A percentile compares a stretch with the other conserved stretches of the same genome.
phyloP scores from a whole-genome alignment of 2,113 vertebrate species.

The Benthochromis sp. region DNA sequence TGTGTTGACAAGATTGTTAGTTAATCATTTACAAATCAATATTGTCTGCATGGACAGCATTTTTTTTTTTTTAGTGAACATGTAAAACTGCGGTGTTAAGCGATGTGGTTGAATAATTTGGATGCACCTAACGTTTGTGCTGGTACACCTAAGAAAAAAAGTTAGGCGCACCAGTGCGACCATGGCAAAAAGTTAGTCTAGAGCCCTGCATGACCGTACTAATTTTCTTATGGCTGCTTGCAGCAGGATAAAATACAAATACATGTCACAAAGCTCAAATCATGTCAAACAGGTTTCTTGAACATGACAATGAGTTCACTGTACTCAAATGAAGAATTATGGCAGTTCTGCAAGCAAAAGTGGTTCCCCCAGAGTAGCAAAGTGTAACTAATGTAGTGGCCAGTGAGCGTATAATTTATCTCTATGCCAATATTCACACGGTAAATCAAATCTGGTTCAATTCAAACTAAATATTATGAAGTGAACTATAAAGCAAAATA shows the following conservation, averaged over 20 bases:
- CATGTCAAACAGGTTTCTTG: neutral
- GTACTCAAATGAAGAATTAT: neutral
- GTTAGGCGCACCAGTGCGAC: accelerated
- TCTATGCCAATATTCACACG: neutral
- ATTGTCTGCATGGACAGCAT: neutral
- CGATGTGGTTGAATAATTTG: neutral
- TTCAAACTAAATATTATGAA: neutral
- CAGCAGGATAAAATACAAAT: neutral
- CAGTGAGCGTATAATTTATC: neutral
- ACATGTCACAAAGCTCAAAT: neutral
- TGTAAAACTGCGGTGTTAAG: neutral
- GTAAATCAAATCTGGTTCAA: neutral
- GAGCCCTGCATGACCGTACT: neutral
- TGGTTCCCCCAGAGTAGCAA: neutral
- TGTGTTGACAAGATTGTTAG: neutral
- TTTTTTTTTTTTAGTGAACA: neutral
- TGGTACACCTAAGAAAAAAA: neutral
- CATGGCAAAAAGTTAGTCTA: neutral
- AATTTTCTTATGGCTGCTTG: neutral
- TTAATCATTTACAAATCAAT: neutral
- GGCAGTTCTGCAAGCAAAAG: neutral
- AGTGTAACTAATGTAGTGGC: neutral
- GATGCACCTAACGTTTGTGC: neutral
- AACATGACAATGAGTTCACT: neutral
- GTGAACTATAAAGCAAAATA: neutral